Evolutionary conservation across 1,140 invertebrate genomes (phyloP), one percentile per base, ranked within the genome.

Genomic region (Acyrthosiphon pisum): DNA sequence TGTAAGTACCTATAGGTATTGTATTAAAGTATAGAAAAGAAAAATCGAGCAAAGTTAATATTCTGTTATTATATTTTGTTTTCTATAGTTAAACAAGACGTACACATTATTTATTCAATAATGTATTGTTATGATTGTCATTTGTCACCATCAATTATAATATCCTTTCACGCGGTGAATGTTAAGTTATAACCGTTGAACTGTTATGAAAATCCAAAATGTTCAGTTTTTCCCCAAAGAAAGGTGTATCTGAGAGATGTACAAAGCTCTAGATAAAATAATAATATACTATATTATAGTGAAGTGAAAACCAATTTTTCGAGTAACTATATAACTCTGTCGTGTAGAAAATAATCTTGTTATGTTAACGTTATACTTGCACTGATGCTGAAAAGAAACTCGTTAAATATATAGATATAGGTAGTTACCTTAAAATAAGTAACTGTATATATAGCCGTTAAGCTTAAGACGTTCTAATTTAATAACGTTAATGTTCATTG

Each of bases 401-500:
- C 3, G n/a, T 76, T 76, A 18, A 76, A 76, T 76, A 76, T 18
- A 76, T 76, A 76, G 30, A 76, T 53, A 53, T 23, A 50, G 22
- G 2, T 30, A 76, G 60, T n/a, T 35, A 14, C 14, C 60, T 76
- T 35, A 76, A n/a, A 53, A 20, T 76, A 76, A 76, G 30, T n/a
- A 76, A 76, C n/a, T 35, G 60, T 18, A n/a, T 76, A 18, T n/a
- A n/a, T 14, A 76, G 30, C 41, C 41, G 23, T 68, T 68, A 68
- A 53, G 22, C 7, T 56, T 56, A 56, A 76, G 14, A 76, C 6
- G 14, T 35, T 76, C 60, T n/a, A n/a, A 76, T 76, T 76, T 76
- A 76, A 76, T 76, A 76, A 76, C 60, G 60, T 76, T 76, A 76
- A 76, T n/a, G 30, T 76, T 18, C n/a, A 76, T 76, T 76, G 60